Base-by-base conservation (phyloP, 2,797 vertebrate species). In the Anguilla marmorata region DNA sequence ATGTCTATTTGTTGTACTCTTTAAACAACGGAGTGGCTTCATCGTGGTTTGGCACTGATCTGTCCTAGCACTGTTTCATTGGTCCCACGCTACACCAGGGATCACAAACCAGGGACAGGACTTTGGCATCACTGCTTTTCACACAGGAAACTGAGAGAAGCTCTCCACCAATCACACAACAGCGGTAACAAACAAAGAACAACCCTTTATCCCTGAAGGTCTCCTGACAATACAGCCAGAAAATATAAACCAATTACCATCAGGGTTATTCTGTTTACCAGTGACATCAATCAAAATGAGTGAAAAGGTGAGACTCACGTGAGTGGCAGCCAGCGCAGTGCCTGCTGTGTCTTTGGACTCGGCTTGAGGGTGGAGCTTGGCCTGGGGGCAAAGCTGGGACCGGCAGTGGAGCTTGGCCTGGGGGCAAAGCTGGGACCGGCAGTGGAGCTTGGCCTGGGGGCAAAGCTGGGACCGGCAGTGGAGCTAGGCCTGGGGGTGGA, bases 281-380 rank as follows among this genome's bases (percentile, higher is more conserved):
- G 8, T 14, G 11, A 54, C 2, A 76, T 41, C 4, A 19, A 9
- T 19, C 11, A 3, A 19, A 37, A 41, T 14, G 19, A 24, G 56
- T 56, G 50, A 54, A 74, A 30, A n/a, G 27, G 50, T 9, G 41
- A 52, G 21, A 85, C 90, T 91, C 86, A 94, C 92, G 86, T 90
- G 4, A 89, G 85, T 2, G 89, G 90, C 24, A 92, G 89, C 93
- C 93, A 92, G 69, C 6, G 92, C 52, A 91, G 84, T 8, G 89
- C 87, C 66, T 85, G 27, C 11, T 87, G 88, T 7, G 86, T 88
- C 89, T 89, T 88, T 24, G 50, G 24, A 33, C 30, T 60, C 5
- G 41, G 56, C 33, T 12, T 48, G 58, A 83, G 69, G 86, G 24
- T 54, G 41, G 50, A 19, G 48, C 66, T 41, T 27, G 84, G 41